Evolutionary conservation across 2,113 vertebrate species (phyloP).

Genomic region (Leucosticte australis): DNA sequence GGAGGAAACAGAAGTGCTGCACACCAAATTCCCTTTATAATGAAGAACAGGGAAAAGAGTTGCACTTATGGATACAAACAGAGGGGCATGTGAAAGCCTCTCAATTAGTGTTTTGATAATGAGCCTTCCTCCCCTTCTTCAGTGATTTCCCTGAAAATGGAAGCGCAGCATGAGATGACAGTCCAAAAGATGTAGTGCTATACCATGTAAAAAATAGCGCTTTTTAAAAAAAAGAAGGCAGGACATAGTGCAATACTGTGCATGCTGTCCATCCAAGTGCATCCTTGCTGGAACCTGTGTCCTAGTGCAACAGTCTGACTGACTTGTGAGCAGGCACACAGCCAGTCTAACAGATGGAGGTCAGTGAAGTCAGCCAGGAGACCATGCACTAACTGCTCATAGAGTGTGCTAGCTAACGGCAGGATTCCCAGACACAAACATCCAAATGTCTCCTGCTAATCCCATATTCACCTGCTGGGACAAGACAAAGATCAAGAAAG

Average conservation of each 20-base stretch:
- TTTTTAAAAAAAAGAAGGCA: background rate
- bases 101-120: background rate
- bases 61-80: background rate
- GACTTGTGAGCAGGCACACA: slow-evolving; percentile 58
- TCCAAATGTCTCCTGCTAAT: slow-evolving; percentile 41
- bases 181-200: background rate
- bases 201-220: background rate
- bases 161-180: background rate
- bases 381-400: slow-evolving; percentile 18
- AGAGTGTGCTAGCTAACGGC: slow-evolving; percentile 52
- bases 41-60: background rate
- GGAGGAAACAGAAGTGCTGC: background rate
- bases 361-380: slow-evolving; percentile 62
- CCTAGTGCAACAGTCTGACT: slow-evolving; percentile 46
- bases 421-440: slow-evolving; percentile 52
- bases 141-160: background rate
- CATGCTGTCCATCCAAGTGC: slow-evolving; percentile 3
- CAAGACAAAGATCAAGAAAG: background rate
- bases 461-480: background rate
- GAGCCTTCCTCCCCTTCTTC: background rate
- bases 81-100: background rate
- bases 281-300: slow-evolving; percentile 56
- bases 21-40: background rate
- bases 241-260: background rate
- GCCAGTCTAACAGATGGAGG: slow-evolving; percentile 70